Evolutionary conservation across 2,888 invertebrate species (phyloP).

Genomic region (Ophion ventricosus): DNA sequence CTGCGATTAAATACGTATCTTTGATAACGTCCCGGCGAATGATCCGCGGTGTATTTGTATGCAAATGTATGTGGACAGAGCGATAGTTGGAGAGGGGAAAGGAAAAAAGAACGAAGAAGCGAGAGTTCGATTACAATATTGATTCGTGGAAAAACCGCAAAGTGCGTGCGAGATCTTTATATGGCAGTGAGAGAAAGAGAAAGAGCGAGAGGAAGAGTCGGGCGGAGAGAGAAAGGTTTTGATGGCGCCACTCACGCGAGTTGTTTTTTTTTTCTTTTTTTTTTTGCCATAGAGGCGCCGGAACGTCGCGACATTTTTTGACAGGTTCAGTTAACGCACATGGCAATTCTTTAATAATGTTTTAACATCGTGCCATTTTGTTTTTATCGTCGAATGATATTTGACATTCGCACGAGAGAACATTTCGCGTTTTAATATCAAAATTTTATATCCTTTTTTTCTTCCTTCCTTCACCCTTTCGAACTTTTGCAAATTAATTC

Average conservation of each 20-base stretch:
- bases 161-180: slow-evolving; percentile 39
- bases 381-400: slow-evolving; percentile 7
- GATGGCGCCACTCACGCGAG: slow-evolving; percentile 54
- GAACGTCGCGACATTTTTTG: slow-evolving; percentile 58
- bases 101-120: slow-evolving; percentile 32
- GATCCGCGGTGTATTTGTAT: slow-evolving; percentile 47
- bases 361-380: slow-evolving; percentile 19
- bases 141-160: slow-evolving; percentile 65
- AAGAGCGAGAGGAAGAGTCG: background rate
- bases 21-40: slow-evolving; percentile 35
- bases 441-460: too few species aligned
- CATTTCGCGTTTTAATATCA: background rate
- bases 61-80: slow-evolving; percentile 42
- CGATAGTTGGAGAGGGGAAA: slow-evolving; percentile 8
- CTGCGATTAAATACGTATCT: slow-evolving; percentile 24
- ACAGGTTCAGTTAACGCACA: slow-evolving; percentile 41
- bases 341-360: background rate
- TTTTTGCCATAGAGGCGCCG: slow-evolving; percentile 47
- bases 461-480: too few species aligned
- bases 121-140: slow-evolving; percentile 61
- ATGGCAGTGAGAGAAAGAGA: slow-evolving; percentile 9
- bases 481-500: too few species aligned
- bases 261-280: slow-evolving; percentile 23
- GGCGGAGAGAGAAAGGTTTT: slow-evolving; percentile 36
- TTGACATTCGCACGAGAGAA: slow-evolving; percentile 13